phyloP scores from a whole-genome alignment of 1,140 invertebrate genomes.

The Papilio aristodemus region DNA sequence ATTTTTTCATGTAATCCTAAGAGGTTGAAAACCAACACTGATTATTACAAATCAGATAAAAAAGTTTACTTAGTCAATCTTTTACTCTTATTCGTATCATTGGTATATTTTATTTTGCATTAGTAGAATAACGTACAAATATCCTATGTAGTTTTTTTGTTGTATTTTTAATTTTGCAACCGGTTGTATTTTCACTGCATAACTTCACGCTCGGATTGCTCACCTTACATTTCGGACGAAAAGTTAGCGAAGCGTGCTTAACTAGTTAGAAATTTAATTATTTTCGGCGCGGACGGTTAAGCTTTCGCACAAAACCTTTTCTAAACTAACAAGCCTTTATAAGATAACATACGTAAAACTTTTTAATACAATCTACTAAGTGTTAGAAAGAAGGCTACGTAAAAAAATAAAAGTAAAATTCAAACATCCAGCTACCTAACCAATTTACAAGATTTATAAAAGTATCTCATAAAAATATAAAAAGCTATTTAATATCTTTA shows the following conservation, averaged over 20 bases:
- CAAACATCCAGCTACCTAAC: too few species aligned
- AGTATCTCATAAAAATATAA: too few species aligned
- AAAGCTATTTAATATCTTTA: background rate
- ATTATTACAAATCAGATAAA: too few species aligned
- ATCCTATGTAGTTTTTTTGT: background rate
- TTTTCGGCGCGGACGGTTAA: conserved; percentile 20
- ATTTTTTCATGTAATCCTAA: too few species aligned
- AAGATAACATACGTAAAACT: conserved; percentile 4
- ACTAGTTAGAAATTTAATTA: conserved; percentile 32
- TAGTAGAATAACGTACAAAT: background rate
- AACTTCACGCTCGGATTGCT: conserved; percentile 21
- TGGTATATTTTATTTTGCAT: too few species aligned
- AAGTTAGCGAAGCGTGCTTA: conserved; percentile 27
- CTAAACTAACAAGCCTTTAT: conserved; percentile 12
- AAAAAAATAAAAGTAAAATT: background rate
- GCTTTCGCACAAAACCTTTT: conserved; percentile 19
- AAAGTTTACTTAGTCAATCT: too few species aligned
- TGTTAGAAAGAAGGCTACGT: too few species aligned
- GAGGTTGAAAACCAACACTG: too few species aligned
- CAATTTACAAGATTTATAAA: background rate
- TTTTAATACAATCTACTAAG: background rate
- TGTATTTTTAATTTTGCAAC: conserved; percentile 13
- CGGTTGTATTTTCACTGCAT: conserved; percentile 23
- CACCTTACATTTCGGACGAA: conserved; percentile 27
- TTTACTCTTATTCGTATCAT: too few species aligned